Percentiles rank a stretch among this genome's conserved stretches.
These are phyloP conservation scores for Gonocerus acuteangulatus DNA, from an alignment of 2,888 invertebrate species.

Conservation along the genomic window DNA sequence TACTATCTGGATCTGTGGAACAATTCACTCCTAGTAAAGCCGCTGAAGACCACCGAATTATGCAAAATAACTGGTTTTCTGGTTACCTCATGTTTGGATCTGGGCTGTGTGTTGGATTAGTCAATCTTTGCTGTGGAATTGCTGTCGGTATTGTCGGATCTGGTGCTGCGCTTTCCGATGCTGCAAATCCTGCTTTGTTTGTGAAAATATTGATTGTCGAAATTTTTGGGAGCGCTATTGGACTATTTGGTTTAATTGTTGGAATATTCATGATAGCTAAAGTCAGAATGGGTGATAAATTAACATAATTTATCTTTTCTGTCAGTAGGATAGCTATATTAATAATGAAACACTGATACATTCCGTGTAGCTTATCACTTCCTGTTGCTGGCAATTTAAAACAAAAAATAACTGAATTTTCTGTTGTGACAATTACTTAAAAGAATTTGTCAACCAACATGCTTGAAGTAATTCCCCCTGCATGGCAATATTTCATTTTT, in stretches of 20 bases:
- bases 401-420: too few relatives aligned
- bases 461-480: too few relatives aligned
- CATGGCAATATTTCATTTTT: too few relatives aligned
- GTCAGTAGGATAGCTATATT: too few relatives aligned
- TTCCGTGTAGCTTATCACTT: too few relatives aligned
- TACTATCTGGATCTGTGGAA: conserved; percentile 77
- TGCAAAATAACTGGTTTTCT: conserved; percentile 65
- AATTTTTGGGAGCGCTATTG: conserved; percentile 98
- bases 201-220: conserved; percentile 98
- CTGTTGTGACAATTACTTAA: too few relatives aligned
- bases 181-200: conserved; percentile 90
- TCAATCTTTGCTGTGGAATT: conserved; percentile 91
- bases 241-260: conserved; percentile 95
- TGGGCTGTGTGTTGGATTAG: conserved; percentile 88
- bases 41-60: conserved; percentile 42
- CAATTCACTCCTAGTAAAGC: conserved; percentile 37
- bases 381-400: too few relatives aligned
- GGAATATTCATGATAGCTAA: conserved; percentile 89
- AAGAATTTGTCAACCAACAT: too few relatives aligned
- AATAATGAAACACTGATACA: too few relatives aligned
- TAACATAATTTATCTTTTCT: neutral
- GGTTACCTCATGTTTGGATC: conserved; percentile 73
- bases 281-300: conserved; percentile 49
- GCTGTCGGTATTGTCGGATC: conserved; percentile 98
- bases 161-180: conserved; percentile 95